Evolutionary conservation across 92 coral and sea anemone species (phyloP), one percentile per base, ranked within the genome.

Genomic region (Epizoanthus illoricatus): DNA sequence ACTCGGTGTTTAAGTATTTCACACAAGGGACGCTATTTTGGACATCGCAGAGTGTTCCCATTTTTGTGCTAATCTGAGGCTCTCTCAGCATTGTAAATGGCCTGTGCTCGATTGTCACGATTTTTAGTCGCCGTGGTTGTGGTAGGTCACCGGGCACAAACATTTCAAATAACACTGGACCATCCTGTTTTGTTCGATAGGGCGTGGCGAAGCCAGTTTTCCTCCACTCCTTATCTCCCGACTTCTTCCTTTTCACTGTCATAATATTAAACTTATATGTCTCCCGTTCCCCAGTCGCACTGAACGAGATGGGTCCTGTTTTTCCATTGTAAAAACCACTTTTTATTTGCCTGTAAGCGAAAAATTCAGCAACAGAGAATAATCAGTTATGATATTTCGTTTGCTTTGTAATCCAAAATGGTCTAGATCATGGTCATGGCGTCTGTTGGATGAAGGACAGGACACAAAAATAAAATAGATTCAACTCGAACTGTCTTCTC

Each of bases 281-380:
- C 4, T 79, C 65, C 15, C 97, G 84, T 49, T 88, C 91, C 0
- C 97, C 94, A 5, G 74, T 76, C 19, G 81, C 58, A 23, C 84
- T 74, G 80, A 90, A 92, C 57, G 87, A 87, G 58, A 92, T 87
- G 43, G 87, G 70, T 58, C 97, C 97, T 0, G 97, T 90, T 81
- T 90, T 57, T 40, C 97, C 97, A 15, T 17, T 36, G 55, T 65
- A 81, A 47, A 43, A 76, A 2, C 65, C 65, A 41, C 23, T 40
- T 42, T 63, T 45, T 81, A 92, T 89, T 75, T 89, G 89, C 64
- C 95, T 92, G 67, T 5, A 65, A 33, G 70, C 60, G 47, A 65
- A 76, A 20, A 65, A 58, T 61, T 23, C 81, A 36, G 69, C 63
- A 3, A 15, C 60, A 61, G n/a, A 41, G 5, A n/a, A n/a, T 18